These are phyloP conservation scores for Pocota personata DNA, from an alignment of 2,888 invertebrate species.

Conservation along the genomic window DNA sequence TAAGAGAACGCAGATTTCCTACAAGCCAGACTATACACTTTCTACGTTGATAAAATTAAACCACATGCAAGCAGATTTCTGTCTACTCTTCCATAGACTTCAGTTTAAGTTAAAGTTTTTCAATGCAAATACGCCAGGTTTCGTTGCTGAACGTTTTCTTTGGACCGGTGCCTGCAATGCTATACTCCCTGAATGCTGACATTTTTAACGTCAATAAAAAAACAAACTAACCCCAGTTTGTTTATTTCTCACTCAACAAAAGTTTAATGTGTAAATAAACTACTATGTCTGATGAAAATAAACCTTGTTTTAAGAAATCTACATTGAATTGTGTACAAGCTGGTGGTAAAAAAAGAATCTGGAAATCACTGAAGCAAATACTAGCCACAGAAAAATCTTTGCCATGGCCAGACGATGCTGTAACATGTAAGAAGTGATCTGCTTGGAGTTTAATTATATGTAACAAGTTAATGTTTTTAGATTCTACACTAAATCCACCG, in stretches of 20 bases:
- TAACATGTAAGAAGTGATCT: constrained; percentile 84
- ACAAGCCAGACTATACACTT: too few relatives aligned
- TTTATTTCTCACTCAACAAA: background rate
- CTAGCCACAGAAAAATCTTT: constrained; percentile 90
- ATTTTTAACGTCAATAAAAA: background rate
- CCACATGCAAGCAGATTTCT: too few relatives aligned
- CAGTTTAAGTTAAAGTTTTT: too few relatives aligned
- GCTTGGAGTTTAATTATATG: background rate
- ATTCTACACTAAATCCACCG: constrained; percentile 94
- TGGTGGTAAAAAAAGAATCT: constrained; percentile 89
- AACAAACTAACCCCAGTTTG: background rate
- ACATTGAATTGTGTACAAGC: constrained; percentile 76
- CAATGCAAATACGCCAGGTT: too few relatives aligned
- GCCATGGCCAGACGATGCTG: constrained; percentile 90
- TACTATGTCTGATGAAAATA: constrained; percentile 42
- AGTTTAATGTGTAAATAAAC: background rate
- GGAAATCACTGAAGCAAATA: constrained; percentile 95
- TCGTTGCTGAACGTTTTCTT: too few relatives aligned
- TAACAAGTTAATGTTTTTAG: constrained; percentile 83
- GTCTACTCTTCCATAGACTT: too few relatives aligned
- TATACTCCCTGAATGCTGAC: too few relatives aligned
- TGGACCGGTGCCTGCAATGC: too few relatives aligned
- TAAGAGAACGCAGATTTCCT: too few relatives aligned
- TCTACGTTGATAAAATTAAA: too few relatives aligned
- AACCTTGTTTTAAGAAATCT: constrained; percentile 77